Evolutionary conservation across 2,888 invertebrate genomes (phyloP), one percentile per base, ranked within the genome.

Genomic region (Parnassius smintheus): DNA sequence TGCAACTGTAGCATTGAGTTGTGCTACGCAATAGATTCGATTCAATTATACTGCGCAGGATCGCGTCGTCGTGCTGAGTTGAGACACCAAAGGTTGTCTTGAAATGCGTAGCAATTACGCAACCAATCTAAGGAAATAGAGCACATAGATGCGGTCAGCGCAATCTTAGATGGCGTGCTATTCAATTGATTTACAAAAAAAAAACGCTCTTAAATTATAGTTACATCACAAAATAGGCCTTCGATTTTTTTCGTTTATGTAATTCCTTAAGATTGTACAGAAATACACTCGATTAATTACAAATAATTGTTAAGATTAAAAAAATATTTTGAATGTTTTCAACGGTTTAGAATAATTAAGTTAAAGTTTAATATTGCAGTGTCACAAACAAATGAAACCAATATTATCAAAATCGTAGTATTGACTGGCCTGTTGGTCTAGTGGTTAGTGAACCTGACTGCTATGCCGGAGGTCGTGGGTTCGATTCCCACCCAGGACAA

Each of bases 81-180:
- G 80, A 77, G 80, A 76, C 79, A 83, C 76, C 71, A 80, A 78
- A 83, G 81, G 81, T 81, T 77, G 74, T 66, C 66, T 66, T 66
- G 72, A 72, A 76, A 76, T 80, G 80, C 82, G 80, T 81, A 68
- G 64, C 60, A 59, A 66, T 79, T 77, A 68, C 77, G 70, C 72
- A 81, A 81, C 68, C 65, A 56, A 62, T 62, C 64, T 45, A 65
- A 68, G 68, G 73, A 76, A 75, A 70, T 73, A 74, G 74, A 74
- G 72, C 72, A 72, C 76, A 81, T 72, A 81, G 77, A 75, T 76
- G 76, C 72, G 71, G 75, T 75, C 74, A 72, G 72, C 73, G 76
- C 72, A 76, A 75, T 75, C 56, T 60, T 52, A 49, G 64, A 52
- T 52, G 48, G 48, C 52, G 52, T 52, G 11, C 52, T 56, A 44